Conservation (phyloP, 2,113 vertebrate species). For the Anhinga rufa region DNA sequence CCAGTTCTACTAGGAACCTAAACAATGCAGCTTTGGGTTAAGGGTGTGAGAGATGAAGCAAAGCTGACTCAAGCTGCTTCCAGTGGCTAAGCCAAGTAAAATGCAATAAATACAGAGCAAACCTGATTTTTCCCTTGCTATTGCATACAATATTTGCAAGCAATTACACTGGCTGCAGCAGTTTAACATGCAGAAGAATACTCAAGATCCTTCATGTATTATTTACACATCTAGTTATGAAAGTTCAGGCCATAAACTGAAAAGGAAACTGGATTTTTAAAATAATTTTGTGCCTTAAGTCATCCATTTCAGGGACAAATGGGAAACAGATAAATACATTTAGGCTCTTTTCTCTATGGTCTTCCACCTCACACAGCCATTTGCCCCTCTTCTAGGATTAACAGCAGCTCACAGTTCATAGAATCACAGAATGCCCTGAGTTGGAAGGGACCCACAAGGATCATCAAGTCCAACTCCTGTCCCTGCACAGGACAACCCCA, state of each 20-base stretch:
- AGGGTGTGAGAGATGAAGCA: background rate
- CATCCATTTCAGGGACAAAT: background rate
- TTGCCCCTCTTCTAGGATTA: background rate
- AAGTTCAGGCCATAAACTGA: background rate
- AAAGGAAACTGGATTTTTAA: background rate
- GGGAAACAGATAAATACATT: background rate
- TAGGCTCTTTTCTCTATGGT: background rate
- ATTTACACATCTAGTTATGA: background rate
- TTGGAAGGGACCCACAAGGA: too few species aligned
- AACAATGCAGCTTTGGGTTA: background rate
- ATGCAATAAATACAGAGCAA: background rate
- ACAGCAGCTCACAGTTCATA: background rate
- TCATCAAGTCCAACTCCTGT: too few species aligned
- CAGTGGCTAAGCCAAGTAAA: background rate
- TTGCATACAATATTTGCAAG: background rate
- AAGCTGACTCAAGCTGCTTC: slow-evolving; percentile 20
- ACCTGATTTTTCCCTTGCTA: background rate
- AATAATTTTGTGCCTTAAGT: background rate
- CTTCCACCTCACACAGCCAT: background rate
- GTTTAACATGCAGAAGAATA: background rate
- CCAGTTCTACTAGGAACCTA: background rate
- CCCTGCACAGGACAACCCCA: too few species aligned
- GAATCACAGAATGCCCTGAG: too few species aligned
- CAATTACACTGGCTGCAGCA: background rate
- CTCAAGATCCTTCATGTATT: background rate